Evolutionary conservation across 1,140 invertebrate species (phyloP).

Genomic region (Euura saliciscinereae): DNA sequence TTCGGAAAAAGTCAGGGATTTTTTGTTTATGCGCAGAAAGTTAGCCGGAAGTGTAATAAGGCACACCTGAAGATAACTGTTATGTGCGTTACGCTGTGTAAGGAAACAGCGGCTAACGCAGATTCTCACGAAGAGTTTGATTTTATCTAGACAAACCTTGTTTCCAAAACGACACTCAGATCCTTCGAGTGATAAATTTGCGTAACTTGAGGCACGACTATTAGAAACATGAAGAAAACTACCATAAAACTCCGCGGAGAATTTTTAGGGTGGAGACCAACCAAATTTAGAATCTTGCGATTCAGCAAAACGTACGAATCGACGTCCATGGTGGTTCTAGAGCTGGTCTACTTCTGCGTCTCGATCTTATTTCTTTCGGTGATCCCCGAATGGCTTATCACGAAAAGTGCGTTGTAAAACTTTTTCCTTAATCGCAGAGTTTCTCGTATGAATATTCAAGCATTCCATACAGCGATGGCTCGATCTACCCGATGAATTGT

Average conservation of each 20-base stretch:
- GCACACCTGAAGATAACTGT: no score
- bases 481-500: neutral
- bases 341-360: no score
- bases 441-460: neutral
- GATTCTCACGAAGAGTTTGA: neutral
- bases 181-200: conserved; percentile 33
- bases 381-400: neutral
- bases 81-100: neutral
- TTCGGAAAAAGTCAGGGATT: no score
- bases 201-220: conserved; percentile 35
- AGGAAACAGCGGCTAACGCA: conserved; percentile 6
- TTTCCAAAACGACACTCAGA: conserved; percentile 35
- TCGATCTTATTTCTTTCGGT: neutral
- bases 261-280: conserved; percentile 40
- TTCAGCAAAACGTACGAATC: conserved; percentile 35
- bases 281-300: conserved; percentile 33
- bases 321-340: conserved; percentile 18
- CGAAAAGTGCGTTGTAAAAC: neutral
- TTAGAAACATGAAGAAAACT: conserved; percentile 31
- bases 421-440: neutral
- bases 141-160: conserved; percentile 26
- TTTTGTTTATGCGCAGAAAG: no score
- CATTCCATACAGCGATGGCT: neutral
- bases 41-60: no score
- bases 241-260: conserved; percentile 29